Base-by-base conservation (phyloP, 1,140 invertebrate species). In the Drosophila setifemur region DNA sequence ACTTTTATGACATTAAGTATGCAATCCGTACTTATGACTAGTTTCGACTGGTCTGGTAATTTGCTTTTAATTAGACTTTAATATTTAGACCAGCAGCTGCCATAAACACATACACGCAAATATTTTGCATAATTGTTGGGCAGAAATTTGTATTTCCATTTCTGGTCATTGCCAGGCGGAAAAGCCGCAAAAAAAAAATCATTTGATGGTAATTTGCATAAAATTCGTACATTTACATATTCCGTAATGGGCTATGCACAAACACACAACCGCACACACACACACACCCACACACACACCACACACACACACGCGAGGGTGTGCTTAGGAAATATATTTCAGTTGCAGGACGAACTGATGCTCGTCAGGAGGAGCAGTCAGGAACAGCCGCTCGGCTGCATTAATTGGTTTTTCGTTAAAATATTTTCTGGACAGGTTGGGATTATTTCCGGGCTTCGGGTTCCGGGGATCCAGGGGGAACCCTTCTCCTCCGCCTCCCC, bases 21-120 rank as follows among this genome's bases (percentile, higher is more conserved):
- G 21, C 37, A 16, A 19, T 11, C 23, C 16, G 9, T 16, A 18
- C 50, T 37, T 31, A 57, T 18, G 35, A 18, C 19, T 7, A 35
- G 11, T 57, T 42, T n/a, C 23, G 23, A 6, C 39, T 63, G 55
- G 55, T 42, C 39, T 63, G 55, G 55, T 42, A 50, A 70, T 50
- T 52, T 50, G n/a, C 49, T 69, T 60, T 83, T 82, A 83, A 82
- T 82, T 82, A 73, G 57, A 73, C 49, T 83, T 83, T 73, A 83
- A 82, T 83, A 66, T 77, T 83, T 73, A 11, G 23, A 9, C 42
- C 35, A 52, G 43, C 60, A 39, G 60, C 63, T 60, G 73, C 49
- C 63, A 43, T 68, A 66, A 23, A 54, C 26, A 47, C 42, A 52
- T 42, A 18, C 67, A 52, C 25, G 35, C 18, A 60, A 68, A 69